Percentiles rank a stretch among this genome's conserved stretches.
Evolutionary conservation across 2,888 invertebrate species (phyloP).

Genomic region (Limnephilus rhombicus): DNA sequence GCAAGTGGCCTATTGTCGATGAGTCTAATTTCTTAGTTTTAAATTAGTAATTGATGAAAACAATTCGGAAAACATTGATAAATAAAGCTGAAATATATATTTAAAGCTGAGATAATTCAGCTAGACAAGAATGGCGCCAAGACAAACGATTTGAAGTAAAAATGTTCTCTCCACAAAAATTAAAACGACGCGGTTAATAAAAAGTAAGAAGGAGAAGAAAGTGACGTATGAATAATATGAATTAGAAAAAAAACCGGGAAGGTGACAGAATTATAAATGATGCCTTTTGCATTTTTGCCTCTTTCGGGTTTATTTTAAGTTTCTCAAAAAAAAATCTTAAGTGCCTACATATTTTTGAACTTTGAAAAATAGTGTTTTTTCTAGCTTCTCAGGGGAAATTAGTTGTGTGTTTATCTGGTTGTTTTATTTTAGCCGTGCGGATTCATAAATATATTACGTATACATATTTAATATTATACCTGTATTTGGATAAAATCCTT

Average conservation of each 20-base stretch:
- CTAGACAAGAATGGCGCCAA: not conserved
- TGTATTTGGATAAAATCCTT: not conserved
- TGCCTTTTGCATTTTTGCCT: not conserved
- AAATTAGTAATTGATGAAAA: not conserved
- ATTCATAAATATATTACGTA: not conserved
- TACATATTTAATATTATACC: no score
- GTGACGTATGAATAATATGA: not conserved
- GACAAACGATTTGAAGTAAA: not conserved
- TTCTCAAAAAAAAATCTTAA: not conserved
- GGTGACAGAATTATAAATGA: not conserved
- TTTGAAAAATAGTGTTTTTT: no score
- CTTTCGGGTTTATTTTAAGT: not conserved
- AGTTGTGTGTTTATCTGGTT: not conserved
- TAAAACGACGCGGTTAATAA: not conserved
- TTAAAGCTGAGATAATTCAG: not conserved
- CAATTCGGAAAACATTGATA: not conserved
- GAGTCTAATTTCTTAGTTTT: not conserved
- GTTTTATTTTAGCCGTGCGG: not conserved
- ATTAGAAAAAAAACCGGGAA: not conserved
- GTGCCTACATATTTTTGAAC: not conserved
- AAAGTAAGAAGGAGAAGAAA: not conserved
- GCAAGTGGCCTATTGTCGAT: no score
- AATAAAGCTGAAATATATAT: not conserved
- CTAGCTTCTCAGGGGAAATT: not conserved
- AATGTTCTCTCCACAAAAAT: not conserved